Percentiles rank a stretch among this genome's conserved stretches.
Evolutionary conservation across 2,888 invertebrate species (phyloP).

Genomic region (Choreutis nemorana): DNA sequence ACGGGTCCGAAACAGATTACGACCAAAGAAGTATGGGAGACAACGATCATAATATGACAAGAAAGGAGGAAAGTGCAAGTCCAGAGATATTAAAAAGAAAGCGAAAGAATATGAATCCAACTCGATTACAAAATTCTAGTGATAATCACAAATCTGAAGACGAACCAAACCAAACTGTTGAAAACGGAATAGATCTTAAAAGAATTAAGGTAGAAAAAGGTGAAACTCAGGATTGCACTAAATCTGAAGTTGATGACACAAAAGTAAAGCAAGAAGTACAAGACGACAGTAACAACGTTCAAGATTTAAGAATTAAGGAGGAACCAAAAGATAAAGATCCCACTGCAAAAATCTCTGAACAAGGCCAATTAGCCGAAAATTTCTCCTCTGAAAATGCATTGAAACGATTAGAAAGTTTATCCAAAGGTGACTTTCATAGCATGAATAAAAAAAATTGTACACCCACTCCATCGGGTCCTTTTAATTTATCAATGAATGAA

Average conservation of each 20-base stretch:
- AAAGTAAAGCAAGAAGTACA: constrained; percentile 42
- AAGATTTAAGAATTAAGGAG: constrained; percentile 47
- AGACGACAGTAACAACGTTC: constrained; percentile 27
- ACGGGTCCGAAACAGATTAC: constrained; percentile 51
- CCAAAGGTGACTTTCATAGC: constrained; percentile 77
- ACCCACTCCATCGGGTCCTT: constrained; percentile 29
- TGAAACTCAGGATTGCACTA: too few species aligned
- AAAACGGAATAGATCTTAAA: constrained; percentile 38
- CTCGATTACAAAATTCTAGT: constrained; percentile 70
- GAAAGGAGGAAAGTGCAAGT: constrained; percentile 58
- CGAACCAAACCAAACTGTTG: constrained; percentile 27
- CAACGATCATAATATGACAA: constrained; percentile 37
- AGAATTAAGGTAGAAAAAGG: constrained; percentile 38
- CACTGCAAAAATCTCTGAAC: constrained; percentile 24
- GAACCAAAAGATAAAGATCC: constrained; percentile 37
- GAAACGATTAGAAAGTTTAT: constrained; percentile 80
- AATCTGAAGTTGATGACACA: constrained; percentile 17
- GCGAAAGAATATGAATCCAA: constrained; percentile 89
- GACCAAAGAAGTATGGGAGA: constrained; percentile 53
- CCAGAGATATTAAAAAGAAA: constrained; percentile 79
- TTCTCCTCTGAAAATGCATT: constrained; percentile 72
- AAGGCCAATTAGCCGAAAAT: constrained; percentile 19
- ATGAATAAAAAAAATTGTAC: constrained; percentile 32
- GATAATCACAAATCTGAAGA: constrained; percentile 21
- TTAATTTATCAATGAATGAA: constrained; percentile 44